Evolutionary conservation across 2,113 vertebrate genomes (phyloP).

Genomic region (Cochlearius cochlearius): DNA sequence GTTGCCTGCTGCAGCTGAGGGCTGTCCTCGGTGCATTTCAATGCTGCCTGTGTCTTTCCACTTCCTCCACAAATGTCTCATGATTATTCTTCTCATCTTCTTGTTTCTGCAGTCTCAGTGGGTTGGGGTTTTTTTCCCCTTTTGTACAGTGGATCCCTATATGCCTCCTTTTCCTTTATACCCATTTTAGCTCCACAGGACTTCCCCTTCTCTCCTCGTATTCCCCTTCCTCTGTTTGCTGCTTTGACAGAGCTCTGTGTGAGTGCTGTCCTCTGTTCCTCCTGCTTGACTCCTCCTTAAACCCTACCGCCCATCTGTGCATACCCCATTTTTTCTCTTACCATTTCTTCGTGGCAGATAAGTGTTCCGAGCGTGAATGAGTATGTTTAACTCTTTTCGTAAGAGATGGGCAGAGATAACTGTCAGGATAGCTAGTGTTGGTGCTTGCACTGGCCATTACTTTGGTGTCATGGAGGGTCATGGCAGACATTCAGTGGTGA

Average conservation of each 20-base stretch:
- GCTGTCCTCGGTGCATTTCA: rapidly evolving
- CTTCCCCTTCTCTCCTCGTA: not conserved
- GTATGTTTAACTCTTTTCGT: not conserved
- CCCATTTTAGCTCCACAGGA: not conserved
- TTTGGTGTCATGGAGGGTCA: not conserved
- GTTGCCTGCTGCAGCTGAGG: not conserved
- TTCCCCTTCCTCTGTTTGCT: not conserved
- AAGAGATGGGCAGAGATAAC: not conserved
- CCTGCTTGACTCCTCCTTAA: not conserved
- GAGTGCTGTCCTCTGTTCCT: not conserved
- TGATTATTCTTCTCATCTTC: not conserved
- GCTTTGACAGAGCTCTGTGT: not conserved
- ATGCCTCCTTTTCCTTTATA: not conserved
- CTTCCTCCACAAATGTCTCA: not conserved
- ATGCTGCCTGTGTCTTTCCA: not conserved
- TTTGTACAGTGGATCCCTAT: not conserved
- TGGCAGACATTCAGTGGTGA: not conserved
- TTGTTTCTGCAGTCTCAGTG: constrained; percentile 18
- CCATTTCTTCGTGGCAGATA: rapidly evolving
- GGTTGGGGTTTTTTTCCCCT: not conserved
- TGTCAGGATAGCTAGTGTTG: not conserved
- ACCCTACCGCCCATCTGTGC: not conserved
- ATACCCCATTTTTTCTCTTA: not conserved
- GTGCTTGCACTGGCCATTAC: rapidly evolving
- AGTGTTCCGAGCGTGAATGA: not conserved